A percentile compares a stretch with the other conserved stretches of the same genome.
Evolutionary conservation across 1,140 invertebrate genomes (phyloP).

Genomic region (Tetragonula clypearis): DNA sequence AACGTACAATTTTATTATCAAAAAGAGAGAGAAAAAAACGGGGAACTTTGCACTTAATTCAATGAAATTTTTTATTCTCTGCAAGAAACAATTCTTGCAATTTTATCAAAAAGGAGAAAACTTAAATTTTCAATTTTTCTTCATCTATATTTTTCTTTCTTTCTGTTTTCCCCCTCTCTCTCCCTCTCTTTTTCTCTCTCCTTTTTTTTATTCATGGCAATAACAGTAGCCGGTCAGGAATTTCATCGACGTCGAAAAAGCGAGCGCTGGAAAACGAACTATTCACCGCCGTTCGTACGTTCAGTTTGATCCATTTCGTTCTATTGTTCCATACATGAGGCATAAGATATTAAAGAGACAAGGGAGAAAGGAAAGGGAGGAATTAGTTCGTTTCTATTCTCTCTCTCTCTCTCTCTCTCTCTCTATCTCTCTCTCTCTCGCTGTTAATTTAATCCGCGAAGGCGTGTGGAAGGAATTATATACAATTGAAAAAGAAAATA

Average conservation of each 20-base stretch:
- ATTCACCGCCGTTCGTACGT: slow-evolving; percentile 1
- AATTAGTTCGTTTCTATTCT: not conserved
- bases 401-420: not conserved
- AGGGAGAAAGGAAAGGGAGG: no score
- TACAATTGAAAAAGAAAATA: not conserved
- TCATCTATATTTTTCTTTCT: no score
- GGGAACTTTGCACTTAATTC: no score
- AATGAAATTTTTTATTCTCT: not conserved
- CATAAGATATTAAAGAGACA: slow-evolving; percentile 13
- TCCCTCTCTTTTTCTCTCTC: not conserved
- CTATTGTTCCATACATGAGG: slow-evolving; percentile 9
- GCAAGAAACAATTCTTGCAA: not conserved
- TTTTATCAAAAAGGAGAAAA: not conserved
- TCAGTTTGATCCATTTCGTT: not conserved
- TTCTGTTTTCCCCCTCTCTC: rapidly evolving
- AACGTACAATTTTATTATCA: no score
- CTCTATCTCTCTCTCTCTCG: no score
- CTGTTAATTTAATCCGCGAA: slow-evolving; percentile 3
- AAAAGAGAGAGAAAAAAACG: no score
- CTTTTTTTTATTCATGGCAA: not conserved
- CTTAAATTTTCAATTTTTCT: not conserved
- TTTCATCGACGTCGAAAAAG: slow-evolving; percentile 21
- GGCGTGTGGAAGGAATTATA: not conserved
- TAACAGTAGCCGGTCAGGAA: not conserved
- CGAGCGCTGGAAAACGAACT: slow-evolving; percentile 22